Base-by-base conservation (phyloP, 2,888 invertebrate genomes). In the Agrochola lychnidis region DNA sequence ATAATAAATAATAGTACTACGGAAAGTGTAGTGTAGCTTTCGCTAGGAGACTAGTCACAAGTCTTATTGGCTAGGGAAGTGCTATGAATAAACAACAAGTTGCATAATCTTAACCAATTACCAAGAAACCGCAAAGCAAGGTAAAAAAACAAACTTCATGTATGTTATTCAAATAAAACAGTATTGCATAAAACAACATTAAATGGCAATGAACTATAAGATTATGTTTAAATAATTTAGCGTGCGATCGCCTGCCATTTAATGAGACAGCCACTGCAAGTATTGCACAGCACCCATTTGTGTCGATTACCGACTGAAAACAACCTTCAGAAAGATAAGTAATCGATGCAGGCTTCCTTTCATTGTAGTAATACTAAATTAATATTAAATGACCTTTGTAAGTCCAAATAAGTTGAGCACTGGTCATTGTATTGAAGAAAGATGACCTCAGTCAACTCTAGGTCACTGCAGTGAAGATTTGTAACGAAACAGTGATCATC, bases 181-280 rank as follows among this genome's bases (percentile, higher is more conserved):
- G 4, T n/a, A 25, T 82, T 83, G 63, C 72, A 53, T 66, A 62
- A 62, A 12, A 61, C 30, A 76, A 51, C 40, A 61, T 70, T 57
- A 71, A n/a, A 73, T 73, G 76, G 64, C 73, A 79, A 79, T 76
- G 68, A 79, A 83, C 70, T 80, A 61, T 71, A 68, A 76, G 69
- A 70, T 19, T 62, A 19, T 63, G 56, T 73, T 25, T 63, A 73
- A 64, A 57, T 76, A 71, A 74, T 76, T 73, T 25, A 57, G 40
- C 36, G 53, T 74, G 57, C 64, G 71, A 71, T 56, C 68, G 56
- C 64, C 25, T 19, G 40, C 57, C 51, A 69, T 64, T 48, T 70
- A 79, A 82, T 64, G 62, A 79, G 76, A 80, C 59, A 48, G 57
- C 19, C 30, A 25, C 53, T 42, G 56, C 61, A 48, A 42, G 53